These are phyloP conservation scores for Lasioglossum calceatum DNA, from an alignment of 2,888 invertebrate species.

Conservation along the genomic window DNA sequence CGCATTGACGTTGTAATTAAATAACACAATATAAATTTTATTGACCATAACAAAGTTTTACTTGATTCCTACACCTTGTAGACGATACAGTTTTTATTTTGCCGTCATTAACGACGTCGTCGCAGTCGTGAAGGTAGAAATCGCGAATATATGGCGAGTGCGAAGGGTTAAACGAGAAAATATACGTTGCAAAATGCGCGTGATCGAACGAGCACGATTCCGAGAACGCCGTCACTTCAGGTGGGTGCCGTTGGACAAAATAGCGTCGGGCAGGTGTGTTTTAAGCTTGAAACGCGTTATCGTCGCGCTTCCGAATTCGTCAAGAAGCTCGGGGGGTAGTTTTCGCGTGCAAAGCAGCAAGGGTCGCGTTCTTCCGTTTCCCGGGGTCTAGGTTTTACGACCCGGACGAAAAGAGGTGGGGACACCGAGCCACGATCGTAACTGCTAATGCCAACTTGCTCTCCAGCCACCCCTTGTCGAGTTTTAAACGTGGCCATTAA, in stretches of 20 bases:
- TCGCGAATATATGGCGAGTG: background rate
- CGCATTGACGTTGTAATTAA: background rate
- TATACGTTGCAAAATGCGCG: background rate
- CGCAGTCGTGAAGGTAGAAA: background rate
- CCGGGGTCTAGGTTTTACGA: constrained; percentile 63
- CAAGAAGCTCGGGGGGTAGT: constrained; percentile 32
- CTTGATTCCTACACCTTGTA: background rate
- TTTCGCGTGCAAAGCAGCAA: constrained; percentile 21
- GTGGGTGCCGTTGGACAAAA: background rate
- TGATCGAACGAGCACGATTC: constrained; percentile 6
- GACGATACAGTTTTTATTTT: background rate
- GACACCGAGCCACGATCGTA: constrained; percentile 61
- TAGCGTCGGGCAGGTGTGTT: constrained; percentile 1
- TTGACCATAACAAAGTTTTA: background rate
- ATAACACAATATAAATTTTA: no score
- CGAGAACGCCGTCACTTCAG: background rate
- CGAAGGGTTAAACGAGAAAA: background rate
- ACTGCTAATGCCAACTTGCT: constrained; percentile 52
- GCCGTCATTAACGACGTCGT: background rate
- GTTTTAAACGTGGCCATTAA: constrained; percentile 65
- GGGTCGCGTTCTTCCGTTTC: constrained; percentile 29
- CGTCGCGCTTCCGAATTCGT: constrained; percentile 29
- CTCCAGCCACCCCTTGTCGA: constrained; percentile 46
- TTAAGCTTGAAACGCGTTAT: constrained; percentile 4
- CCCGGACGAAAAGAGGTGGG: constrained; percentile 49